Percentiles rank a stretch among this genome's conserved stretches.
Conservation (phyloP, 2,888 invertebrate genomes). For the Drosophila prolongata region DNA sequence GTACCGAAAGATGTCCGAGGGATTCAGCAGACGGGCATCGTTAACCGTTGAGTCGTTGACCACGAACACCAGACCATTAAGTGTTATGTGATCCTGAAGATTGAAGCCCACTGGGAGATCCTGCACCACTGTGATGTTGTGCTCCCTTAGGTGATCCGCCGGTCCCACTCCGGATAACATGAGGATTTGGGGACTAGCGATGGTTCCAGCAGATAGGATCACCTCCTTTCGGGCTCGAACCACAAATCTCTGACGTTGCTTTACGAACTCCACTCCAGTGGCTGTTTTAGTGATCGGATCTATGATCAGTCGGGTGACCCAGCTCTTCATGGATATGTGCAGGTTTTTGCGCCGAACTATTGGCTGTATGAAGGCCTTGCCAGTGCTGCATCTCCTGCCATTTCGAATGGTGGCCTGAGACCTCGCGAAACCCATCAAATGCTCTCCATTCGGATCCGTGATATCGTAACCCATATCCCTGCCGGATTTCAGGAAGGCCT, state of each 20-base stretch:
- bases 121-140: conserved; percentile 87
- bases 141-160: conserved; percentile 86
- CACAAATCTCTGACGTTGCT: conserved; percentile 86
- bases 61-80: conserved; percentile 89
- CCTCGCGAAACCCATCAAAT: conserved; percentile 88
- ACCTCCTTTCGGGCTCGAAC: conserved; percentile 90
- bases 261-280: conserved; percentile 89
- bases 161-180: conserved; percentile 94
- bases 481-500: conserved; percentile 88
- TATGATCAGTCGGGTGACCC: conserved; percentile 89
- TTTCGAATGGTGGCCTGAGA: conserved; percentile 89
- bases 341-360: conserved; percentile 88
- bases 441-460: conserved; percentile 89
- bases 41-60: conserved; percentile 89
- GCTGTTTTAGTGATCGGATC: conserved; percentile 87
- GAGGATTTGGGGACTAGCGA: conserved; percentile 93
- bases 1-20: conserved; percentile 87
- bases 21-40: conserved; percentile 86
- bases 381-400: conserved; percentile 91
- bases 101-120: conserved; percentile 92
- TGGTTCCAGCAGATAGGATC: conserved; percentile 91
- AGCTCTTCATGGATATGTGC: conserved; percentile 89
- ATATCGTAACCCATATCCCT: conserved; percentile 89
- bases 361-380: conserved; percentile 91
- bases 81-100: conserved; percentile 92